phyloP scores from a whole-genome alignment of 2,888 invertebrate genomes.

The Drosophila macrothrix region DNA sequence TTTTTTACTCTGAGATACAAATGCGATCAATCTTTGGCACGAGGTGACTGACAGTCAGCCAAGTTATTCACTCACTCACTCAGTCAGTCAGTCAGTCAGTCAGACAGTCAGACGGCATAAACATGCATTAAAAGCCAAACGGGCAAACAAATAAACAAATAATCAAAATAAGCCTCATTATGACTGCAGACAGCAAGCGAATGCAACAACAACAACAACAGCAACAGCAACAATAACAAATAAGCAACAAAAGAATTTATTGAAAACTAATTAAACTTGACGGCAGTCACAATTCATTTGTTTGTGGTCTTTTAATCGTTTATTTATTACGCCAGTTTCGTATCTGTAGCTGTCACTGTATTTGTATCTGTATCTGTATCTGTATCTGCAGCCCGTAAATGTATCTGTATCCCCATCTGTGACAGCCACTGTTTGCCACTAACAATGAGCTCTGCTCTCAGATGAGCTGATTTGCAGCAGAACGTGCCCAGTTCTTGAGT shows the following conservation, averaged over 20 bases:
- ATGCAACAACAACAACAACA: slow-evolving; percentile 31
- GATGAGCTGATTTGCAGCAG: not conserved
- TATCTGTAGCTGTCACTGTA: slow-evolving; percentile 2
- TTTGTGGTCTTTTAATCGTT: slow-evolving; percentile 66
- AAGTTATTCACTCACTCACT: slow-evolving; percentile 33
- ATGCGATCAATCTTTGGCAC: slow-evolving; percentile 63
- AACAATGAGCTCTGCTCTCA: slow-evolving; percentile 40
- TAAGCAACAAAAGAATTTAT: slow-evolving; percentile 57
- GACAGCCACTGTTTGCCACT: not conserved
- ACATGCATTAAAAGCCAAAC: slow-evolving; percentile 70
- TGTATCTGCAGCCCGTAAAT: slow-evolving; percentile 5
- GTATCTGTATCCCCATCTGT: slow-evolving; percentile 8
- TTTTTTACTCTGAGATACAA: slow-evolving; percentile 10
- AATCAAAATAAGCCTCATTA: slow-evolving; percentile 78
- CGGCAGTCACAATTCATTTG: slow-evolving; percentile 71
- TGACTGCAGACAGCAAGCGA: slow-evolving; percentile 54
- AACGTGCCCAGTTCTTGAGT: not conserved
- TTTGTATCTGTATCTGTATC: slow-evolving; percentile 1
- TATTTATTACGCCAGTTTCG: slow-evolving; percentile 59
- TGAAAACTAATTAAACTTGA: slow-evolving; percentile 78
- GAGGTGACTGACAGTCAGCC: slow-evolving; percentile 45
- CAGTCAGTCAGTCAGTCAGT: slow-evolving; percentile 32
- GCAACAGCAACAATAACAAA: slow-evolving; percentile 12
- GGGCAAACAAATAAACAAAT: slow-evolving; percentile 68
- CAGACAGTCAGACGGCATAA: slow-evolving; percentile 48